These are phyloP conservation scores for Lobophora halterata DNA, from an alignment of 2,888 invertebrate species.

Conservation along the genomic window DNA sequence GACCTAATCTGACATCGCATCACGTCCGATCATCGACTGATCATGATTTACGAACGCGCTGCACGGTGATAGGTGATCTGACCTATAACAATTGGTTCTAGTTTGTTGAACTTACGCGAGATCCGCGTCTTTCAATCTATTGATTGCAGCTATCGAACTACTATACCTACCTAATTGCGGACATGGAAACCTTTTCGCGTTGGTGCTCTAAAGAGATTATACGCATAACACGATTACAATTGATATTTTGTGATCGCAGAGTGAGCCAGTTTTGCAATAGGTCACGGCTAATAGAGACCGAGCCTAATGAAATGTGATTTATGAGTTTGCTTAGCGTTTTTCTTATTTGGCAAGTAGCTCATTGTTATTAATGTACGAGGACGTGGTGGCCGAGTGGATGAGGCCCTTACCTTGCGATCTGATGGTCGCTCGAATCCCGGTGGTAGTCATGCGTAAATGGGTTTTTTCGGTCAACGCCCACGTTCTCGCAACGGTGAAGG, in stretches of 20 bases:
- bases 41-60: constrained; percentile 76
- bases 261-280: constrained; percentile 50
- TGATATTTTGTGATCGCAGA: constrained; percentile 34
- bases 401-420: too few species aligned
- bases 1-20: constrained; percentile 74
- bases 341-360: constrained; percentile 44
- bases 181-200: constrained; percentile 13
- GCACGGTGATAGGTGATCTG: constrained; percentile 71
- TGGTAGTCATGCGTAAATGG: too few species aligned
- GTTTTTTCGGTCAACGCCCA: too few species aligned
- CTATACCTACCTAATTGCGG: constrained; percentile 13
- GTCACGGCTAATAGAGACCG: constrained; percentile 46
- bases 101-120: constrained; percentile 57
- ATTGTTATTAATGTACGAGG: constrained; percentile 4
- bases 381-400: too few species aligned
- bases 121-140: constrained; percentile 20
- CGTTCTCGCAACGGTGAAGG: too few species aligned
- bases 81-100: constrained; percentile 66
- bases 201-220: constrained; percentile 13
- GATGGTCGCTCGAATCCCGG: too few species aligned
- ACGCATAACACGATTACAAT: constrained; percentile 26
- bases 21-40: constrained; percentile 71
- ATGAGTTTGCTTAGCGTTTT: constrained; percentile 49
- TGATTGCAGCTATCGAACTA: constrained; percentile 17
- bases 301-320: constrained; percentile 63